Conservation (phyloP, 2,113 vertebrate species). For the Origma solitaria region DNA sequence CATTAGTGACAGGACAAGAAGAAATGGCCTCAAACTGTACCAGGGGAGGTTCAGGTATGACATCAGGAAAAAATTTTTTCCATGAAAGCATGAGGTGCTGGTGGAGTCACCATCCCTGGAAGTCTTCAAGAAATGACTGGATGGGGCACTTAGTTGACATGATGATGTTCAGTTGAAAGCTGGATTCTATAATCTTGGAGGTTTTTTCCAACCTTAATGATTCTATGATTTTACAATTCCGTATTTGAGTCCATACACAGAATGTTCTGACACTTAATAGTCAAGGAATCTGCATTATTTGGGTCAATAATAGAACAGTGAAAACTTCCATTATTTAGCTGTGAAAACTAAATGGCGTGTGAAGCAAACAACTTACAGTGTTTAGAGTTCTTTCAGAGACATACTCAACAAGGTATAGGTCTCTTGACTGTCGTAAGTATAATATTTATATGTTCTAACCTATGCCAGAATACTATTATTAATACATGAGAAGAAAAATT, state of each 20-base stretch:
- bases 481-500: neutral
- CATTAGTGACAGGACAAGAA: neutral
- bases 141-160: neutral
- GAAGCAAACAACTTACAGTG: neutral
- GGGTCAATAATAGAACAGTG: neutral
- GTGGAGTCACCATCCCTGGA: neutral
- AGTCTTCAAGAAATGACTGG: neutral
- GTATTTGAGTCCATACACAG: neutral
- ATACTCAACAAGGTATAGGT: neutral
- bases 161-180: neutral
- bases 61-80: neutral
- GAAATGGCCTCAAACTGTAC: neutral
- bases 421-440: neutral
- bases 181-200: neutral
- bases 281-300: neutral
- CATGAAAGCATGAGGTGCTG: neutral
- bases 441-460: constrained; percentile 11
- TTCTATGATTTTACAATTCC: neutral
- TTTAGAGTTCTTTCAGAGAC: neutral
- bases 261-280: neutral
- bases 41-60: neutral
- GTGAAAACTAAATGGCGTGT: neutral
- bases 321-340: neutral
- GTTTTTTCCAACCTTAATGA: neutral
- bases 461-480: neutral